Evolutionary conservation across 92 coral and sea anemone species (phyloP).

Genomic region (Paramuricea clavata): DNA sequence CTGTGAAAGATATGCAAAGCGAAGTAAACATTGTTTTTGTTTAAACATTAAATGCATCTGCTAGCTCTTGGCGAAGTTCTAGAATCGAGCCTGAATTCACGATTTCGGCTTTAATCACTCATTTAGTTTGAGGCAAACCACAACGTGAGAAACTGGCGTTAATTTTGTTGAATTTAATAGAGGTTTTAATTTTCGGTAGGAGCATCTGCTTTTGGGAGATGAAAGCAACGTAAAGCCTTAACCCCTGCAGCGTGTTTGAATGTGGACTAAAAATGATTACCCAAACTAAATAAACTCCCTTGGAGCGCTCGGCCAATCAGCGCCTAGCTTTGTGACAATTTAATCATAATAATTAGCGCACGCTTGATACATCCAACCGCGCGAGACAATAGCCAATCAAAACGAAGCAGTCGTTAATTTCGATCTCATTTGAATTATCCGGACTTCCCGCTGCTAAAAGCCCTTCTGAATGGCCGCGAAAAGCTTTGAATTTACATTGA

Average conservation of each 20-base stretch:
- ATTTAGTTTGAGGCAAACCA: constrained; percentile 19
- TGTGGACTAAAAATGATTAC: constrained; percentile 51
- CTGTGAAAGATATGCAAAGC: constrained; percentile 44
- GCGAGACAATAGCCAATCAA: constrained; percentile 46
- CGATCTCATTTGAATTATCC: constrained; percentile 24
- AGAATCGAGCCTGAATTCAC: constrained; percentile 3
- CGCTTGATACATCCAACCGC: constrained; percentile 31
- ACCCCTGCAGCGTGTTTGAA: constrained; percentile 55
- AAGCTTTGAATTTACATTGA: constrained; percentile 36
- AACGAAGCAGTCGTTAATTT: constrained; percentile 17
- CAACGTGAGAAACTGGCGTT: not conserved
- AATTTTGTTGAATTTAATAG: not conserved
- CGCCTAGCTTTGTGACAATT: constrained; percentile 31
- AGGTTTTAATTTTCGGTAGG: constrained; percentile 18
- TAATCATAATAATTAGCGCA: constrained; percentile 52
- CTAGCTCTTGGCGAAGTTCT: not conserved
- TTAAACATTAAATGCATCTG: constrained; percentile 43
- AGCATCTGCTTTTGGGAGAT: constrained; percentile 36
- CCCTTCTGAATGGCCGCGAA: constrained; percentile 29
- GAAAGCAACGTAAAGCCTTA: constrained; percentile 24
- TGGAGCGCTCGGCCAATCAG: constrained; percentile 22
- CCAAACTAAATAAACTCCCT: constrained; percentile 44
- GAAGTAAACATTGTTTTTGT: constrained; percentile 42
- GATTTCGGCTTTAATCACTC: not conserved
- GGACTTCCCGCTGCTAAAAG: constrained; percentile 47